phyloP scores from a whole-genome alignment of 2,888 invertebrate genomes.

The Ophion slaviceki region DNA sequence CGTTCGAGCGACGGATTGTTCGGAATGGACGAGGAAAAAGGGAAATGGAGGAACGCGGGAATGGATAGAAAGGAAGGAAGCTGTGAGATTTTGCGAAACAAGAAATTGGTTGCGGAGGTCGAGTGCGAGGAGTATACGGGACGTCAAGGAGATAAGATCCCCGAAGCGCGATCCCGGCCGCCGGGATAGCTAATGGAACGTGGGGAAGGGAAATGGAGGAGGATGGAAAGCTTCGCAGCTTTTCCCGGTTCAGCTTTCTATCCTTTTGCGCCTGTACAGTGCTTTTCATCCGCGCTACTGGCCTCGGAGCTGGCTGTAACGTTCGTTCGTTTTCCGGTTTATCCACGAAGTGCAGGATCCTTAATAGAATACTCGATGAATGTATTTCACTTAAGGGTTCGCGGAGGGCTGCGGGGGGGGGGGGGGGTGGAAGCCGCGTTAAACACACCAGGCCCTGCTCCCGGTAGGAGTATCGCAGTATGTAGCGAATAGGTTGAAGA shows the following conservation, averaged over 20 bases:
- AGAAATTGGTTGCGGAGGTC: slow-evolving; percentile 60
- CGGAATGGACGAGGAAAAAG: not conserved
- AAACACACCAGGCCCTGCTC: slow-evolving; percentile 23
- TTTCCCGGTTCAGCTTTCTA: slow-evolving; percentile 59
- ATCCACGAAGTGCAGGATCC: slow-evolving; percentile 78
- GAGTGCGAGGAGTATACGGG: slow-evolving; percentile 49
- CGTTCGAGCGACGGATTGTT: not conserved
- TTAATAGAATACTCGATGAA: slow-evolving; percentile 81
- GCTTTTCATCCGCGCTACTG: slow-evolving; percentile 38
- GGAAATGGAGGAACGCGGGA: slow-evolving; percentile 9
- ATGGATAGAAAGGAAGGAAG: slow-evolving; percentile 3
- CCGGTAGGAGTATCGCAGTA: slow-evolving; percentile 42
- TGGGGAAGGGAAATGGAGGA: slow-evolving; percentile 62
- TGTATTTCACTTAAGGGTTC: slow-evolving; percentile 78
- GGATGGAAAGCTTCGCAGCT: slow-evolving; percentile 62
- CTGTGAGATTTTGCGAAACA: slow-evolving; percentile 57
- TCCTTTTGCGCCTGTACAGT: slow-evolving; percentile 32
- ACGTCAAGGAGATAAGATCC: slow-evolving; percentile 63
- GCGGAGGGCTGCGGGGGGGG: slow-evolving; percentile 20
- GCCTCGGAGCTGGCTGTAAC: slow-evolving; percentile 41
- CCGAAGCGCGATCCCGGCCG: slow-evolving; percentile 47
- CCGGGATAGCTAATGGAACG: slow-evolving; percentile 64
- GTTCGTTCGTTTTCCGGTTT: slow-evolving; percentile 72
- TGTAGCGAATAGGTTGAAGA: slow-evolving; percentile 55
- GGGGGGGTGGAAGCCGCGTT: slow-evolving; percentile 17